These are phyloP conservation scores for Didymodactylos carnosus DNA, from an alignment of 2,888 invertebrate species.

Conservation along the genomic window DNA sequence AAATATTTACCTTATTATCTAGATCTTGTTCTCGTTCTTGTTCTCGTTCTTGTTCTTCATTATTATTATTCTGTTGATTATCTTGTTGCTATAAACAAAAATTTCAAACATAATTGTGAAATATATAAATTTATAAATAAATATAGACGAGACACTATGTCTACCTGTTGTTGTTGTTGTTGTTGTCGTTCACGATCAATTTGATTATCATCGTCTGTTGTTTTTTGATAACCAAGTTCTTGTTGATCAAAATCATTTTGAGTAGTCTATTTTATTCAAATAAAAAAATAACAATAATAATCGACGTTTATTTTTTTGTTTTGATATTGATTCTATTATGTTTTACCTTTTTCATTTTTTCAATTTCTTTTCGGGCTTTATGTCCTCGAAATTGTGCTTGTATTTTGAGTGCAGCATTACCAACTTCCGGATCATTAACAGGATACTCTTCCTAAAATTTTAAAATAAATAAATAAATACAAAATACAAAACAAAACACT, in stretches of 20 bases:
- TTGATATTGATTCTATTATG: neutral
- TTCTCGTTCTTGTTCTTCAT: neutral
- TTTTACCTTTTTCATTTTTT: neutral
- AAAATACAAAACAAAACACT: no score
- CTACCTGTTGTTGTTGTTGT: neutral
- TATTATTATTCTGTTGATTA: neutral
- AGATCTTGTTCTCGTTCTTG: no score
- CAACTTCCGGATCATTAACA: constrained; percentile 5
- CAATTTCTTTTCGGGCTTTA: constrained; percentile 9
- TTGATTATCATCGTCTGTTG: neutral
- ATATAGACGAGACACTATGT: neutral
- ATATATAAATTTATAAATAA: no score
- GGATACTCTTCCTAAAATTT: neutral
- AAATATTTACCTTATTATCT: no score
- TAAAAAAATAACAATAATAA: neutral
- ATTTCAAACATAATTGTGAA: no score
- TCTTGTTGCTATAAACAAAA: neutral
- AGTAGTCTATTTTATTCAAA: neutral
- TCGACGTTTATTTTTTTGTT: neutral
- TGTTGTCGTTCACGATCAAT: neutral
- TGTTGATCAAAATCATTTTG: neutral
- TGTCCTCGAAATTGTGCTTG: constrained; percentile 15
- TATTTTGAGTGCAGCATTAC: constrained; percentile 14
- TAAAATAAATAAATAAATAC: neutral
- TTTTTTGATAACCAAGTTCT: neutral